A percentile compares a stretch with the other conserved stretches of the same genome.
Evolutionary conservation across 2,113 vertebrate genomes (phyloP).

Genomic region (Gobio gobio): DNA sequence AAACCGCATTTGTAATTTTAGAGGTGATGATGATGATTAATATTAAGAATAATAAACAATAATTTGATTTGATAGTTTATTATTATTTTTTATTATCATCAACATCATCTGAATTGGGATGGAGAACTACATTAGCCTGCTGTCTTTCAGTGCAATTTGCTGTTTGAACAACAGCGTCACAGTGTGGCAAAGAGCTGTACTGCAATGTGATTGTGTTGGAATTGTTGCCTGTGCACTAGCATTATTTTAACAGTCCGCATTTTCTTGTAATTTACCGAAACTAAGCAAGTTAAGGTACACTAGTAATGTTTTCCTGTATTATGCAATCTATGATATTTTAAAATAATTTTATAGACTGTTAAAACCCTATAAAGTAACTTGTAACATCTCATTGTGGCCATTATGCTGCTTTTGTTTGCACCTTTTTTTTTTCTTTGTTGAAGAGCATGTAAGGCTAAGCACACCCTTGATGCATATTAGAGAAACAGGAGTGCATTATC

Average conservation of each 20-base stretch:
- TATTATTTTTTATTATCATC: not conserved
- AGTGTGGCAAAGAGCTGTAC: conserved; percentile 36
- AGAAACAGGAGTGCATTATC: not conserved
- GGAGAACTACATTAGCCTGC: not conserved
- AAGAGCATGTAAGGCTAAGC: not conserved
- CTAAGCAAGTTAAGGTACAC: not conserved
- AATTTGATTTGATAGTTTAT: no score
- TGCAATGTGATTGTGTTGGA: not conserved
- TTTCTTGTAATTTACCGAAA: not conserved
- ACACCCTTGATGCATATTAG: not conserved
- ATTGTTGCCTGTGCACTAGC: not conserved
- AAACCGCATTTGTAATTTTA: not conserved
- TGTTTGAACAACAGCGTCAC: conserved; percentile 6
- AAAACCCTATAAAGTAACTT: no score
- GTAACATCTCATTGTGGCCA: not conserved
- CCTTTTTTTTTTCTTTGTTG: not conserved
- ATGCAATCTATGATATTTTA: no score
- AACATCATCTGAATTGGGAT: not conserved
- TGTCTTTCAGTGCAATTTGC: conserved; percentile 3
- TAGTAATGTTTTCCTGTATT: not conserved
- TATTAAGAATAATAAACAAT: not conserved
- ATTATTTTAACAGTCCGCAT: not conserved
- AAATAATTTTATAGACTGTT: not conserved
- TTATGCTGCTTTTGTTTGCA: not conserved
- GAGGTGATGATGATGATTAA: not conserved